Percentiles rank a stretch among this genome's conserved stretches.
Evolutionary conservation across 2,113 vertebrate genomes (phyloP).

Genomic region (Tamias sibiricus): DNA sequence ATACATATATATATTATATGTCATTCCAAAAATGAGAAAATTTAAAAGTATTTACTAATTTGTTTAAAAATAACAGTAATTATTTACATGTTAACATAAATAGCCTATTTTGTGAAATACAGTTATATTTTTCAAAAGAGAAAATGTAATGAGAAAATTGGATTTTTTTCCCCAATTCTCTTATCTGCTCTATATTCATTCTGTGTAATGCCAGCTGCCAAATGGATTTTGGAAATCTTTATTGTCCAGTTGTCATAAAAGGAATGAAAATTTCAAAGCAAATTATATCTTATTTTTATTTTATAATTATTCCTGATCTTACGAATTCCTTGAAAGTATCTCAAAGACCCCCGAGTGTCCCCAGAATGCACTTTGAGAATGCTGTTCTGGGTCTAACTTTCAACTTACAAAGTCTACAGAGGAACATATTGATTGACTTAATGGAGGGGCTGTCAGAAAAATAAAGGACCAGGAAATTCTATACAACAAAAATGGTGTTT

Average conservation of each 20-base stretch:
- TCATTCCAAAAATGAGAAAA: not conserved
- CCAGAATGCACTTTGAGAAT: not conserved
- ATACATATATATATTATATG: not conserved
- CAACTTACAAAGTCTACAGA: not conserved
- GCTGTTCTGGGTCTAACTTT: not conserved
- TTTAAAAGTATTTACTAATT: not conserved
- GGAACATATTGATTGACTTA: not conserved
- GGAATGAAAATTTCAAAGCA: not conserved
- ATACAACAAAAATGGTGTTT: not conserved
- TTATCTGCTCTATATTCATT: not conserved
- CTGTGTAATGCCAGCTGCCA: not conserved
- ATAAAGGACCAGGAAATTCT: not conserved
- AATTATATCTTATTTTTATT: not conserved
- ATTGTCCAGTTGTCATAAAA: not conserved
- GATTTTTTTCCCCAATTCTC: not conserved
- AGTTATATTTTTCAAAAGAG: not conserved
- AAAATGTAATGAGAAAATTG: not conserved
- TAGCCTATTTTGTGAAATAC: not conserved
- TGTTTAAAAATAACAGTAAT: not conserved
- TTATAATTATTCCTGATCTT: not conserved
- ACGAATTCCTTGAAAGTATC: not conserved
- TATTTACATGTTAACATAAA: not conserved
- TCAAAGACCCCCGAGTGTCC: not conserved
- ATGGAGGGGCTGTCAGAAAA: not conserved
- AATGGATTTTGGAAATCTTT: not conserved